Base-by-base conservation (phyloP, 2,797 vertebrate genomes). In the Propithecus perrieri region DNA sequence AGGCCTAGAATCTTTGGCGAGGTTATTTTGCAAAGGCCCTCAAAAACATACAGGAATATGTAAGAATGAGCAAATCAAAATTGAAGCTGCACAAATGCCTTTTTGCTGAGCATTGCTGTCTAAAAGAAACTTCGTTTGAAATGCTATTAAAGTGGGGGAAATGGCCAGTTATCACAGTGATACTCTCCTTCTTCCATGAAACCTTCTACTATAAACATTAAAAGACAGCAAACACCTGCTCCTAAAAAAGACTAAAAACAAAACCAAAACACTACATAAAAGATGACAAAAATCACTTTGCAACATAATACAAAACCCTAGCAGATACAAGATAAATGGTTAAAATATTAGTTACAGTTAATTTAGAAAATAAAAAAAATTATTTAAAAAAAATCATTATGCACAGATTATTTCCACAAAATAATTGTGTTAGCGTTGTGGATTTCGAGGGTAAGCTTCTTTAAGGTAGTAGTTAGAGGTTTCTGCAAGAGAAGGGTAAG, bases 241-340 rank as follows among this genome's bases (percentile, higher is more conserved):
- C 80, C 98, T 97, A 96, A 98, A 98, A 97, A 38, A 95, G 75
- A 86, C 53, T 94, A 71, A 98, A 98, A 98, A 15, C 93, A 97
- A 97, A 98, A 97, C 89, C 33, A 94, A 96, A 95, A 57, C 2
- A 46, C 28, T 72, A 59, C 20, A 80, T 53, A 91, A 91, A 71
- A 80, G 2, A 33, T 78, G 14, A 61, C 13, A 86, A 71, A 81
- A 76, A 78, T 78, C 28, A 89, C 15, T 63, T 92, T 57, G 24
- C 41, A 43, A 97, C 10, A 55, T 55, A 95, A 94, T 71, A 57
- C 9, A 46, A 93, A 86, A 13, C 11, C 41, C 33, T 69, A 69
- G 28, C 0, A 26, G 15, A 74, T 5, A 48, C 38, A 93, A 86
- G 24, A 67, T n/a, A 88, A 71, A 71, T 48, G 33, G 63, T 78